These are phyloP conservation scores for Plotosus lineatus DNA, from an alignment of 2,113 vertebrate genomes.

Conservation along the genomic window DNA sequence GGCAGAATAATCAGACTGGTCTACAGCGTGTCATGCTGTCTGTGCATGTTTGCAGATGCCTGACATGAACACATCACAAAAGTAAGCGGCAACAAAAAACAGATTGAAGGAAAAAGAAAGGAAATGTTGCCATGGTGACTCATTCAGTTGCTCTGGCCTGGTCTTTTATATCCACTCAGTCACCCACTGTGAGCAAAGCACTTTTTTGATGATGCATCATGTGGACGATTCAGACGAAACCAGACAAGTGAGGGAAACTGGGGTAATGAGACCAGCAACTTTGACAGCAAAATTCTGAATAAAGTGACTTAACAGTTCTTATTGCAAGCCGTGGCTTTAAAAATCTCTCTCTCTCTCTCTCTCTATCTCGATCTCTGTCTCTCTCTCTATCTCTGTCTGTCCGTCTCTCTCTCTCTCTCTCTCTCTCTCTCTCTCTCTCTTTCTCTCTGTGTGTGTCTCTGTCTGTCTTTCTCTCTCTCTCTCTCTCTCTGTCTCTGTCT, in stretches of 20 bases:
- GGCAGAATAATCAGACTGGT: background rate
- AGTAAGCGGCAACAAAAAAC: constrained; percentile 33
- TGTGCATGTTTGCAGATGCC: constrained; percentile 2
- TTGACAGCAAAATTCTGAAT: background rate
- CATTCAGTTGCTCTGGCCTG: constrained; percentile 24
- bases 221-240: constrained; percentile 39
- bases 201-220: constrained; percentile 31
- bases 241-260: constrained; percentile 6
- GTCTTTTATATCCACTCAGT: constrained; percentile 22
- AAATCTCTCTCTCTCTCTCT: background rate
- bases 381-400: too few species aligned
- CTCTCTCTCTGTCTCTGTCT: too few species aligned
- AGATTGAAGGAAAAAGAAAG: constrained; percentile 13
- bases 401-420: too few species aligned
- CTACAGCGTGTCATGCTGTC: background rate
- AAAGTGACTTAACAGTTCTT: background rate
- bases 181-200: constrained; percentile 4
- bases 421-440: too few species aligned
- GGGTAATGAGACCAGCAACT: constrained; percentile 34
- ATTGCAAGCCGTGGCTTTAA: background rate
- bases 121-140: constrained; percentile 49
- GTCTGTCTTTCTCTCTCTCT: too few species aligned
- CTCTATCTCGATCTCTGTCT: background rate
- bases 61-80: constrained; percentile 21
- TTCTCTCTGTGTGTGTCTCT: too few species aligned